Evolutionary conservation across 2,113 vertebrate species (phyloP), one percentile per base, ranked within the genome.

Genomic region (Deroptyus accipitrinus): DNA sequence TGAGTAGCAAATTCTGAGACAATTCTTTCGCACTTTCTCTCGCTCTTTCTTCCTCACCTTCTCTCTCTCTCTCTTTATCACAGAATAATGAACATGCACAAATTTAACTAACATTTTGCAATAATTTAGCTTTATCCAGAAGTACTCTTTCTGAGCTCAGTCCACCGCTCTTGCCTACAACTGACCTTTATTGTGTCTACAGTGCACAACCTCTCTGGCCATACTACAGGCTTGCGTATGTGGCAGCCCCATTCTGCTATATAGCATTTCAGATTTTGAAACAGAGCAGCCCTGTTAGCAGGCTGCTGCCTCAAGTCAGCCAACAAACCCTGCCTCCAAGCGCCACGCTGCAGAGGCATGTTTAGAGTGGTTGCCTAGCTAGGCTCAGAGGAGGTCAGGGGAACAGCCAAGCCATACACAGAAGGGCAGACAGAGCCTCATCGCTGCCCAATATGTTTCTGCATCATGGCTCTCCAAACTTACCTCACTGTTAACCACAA

Each of bases 261-360:
- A 54, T 4, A 49, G 48, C 57, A 19, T 44, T 15, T 49, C 39
- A 10, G n/a, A 16, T 30, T 69, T 22, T 19, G 64, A 39, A 57
- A 46, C 24, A 46, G 14, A 49, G 80, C 52, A 42, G 79, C 57
- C 17, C n/a, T 12, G 11, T 4, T 5, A 52, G 61, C 28, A 54
- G 33, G 42, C 3, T 54, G 22, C 61, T 37, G n/a, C 46, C 75
- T 20, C 25, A 15, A 25, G 37, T 8, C 17, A 41, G 51, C 35
- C 9, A 3, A 8, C 54, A 22, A 78, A 57, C 74, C 48, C n/a
- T 44, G 74, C 51, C 69, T 44, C 6, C 70, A 49, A 82, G 70
- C 1, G 1, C 30, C 11, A 0, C 0, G 8, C 33, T n/a, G 49
- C 4, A 42, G 57, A 42, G 46, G 77, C 25, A 1, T 9, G 17